Evolutionary conservation across 1,140 invertebrate genomes (phyloP).

Genomic region (Drosophila pandora): DNA sequence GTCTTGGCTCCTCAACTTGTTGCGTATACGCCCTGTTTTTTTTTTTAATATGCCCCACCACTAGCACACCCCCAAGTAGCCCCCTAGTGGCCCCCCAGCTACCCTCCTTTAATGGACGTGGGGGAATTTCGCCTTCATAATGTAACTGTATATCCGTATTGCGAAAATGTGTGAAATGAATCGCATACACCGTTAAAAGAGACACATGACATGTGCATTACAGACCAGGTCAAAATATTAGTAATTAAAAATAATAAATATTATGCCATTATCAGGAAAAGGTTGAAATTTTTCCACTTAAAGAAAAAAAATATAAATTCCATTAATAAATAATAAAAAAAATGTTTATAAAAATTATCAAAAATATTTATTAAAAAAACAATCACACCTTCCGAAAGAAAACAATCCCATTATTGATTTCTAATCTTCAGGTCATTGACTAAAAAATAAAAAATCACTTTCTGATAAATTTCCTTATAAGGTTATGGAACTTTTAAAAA

Average conservation of each 20-base stretch:
- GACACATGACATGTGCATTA: constrained; percentile 18
- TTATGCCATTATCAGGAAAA: background rate
- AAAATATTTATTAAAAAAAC: background rate
- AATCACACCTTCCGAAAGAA: background rate
- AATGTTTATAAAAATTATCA: no score
- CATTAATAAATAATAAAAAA: background rate
- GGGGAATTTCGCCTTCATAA: constrained; percentile 49
- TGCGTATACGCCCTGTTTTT: constrained; percentile 40
- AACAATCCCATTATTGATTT: background rate
- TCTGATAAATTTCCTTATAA: no score
- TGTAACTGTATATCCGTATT: constrained; percentile 56
- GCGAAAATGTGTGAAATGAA: constrained; percentile 42
- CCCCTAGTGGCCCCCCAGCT: no score
- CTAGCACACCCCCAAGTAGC: background rate
- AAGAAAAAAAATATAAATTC: background rate
- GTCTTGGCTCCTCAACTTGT: constrained; percentile 57
- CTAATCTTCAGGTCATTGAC: background rate
- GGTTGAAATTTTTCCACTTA: background rate
- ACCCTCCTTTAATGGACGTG: constrained; percentile 45
- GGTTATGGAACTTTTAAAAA: no score
- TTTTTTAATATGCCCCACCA: constrained; percentile 29
- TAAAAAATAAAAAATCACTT: background rate
- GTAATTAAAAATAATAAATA: no score
- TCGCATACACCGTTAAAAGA: constrained; percentile 16
- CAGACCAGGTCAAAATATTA: constrained; percentile 16